phyloP scores from a whole-genome alignment of 2,888 invertebrate genomes.

The Polydrusus tereticollis region DNA sequence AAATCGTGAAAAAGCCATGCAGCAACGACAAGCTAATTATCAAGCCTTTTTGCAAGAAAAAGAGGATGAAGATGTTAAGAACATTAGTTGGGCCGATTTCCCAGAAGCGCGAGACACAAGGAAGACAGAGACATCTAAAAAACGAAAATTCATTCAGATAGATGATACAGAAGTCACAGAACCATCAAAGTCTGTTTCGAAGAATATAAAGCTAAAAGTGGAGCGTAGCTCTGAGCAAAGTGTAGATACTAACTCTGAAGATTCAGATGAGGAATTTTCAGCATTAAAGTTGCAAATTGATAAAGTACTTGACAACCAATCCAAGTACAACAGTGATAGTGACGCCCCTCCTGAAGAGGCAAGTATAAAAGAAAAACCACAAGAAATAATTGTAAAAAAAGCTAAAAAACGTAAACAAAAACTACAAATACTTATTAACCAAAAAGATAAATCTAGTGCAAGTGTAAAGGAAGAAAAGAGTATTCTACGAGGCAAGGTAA shows the following conservation, averaged over 20 bases:
- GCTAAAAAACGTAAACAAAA: constrained; percentile 53
- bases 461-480: constrained; percentile 15
- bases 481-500: not conserved
- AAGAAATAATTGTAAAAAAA: constrained; percentile 52
- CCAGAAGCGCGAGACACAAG: constrained; percentile 55
- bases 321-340: constrained; percentile 51
- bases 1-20: constrained; percentile 65
- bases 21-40: constrained; percentile 56
- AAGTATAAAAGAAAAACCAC: constrained; percentile 55
- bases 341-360: constrained; percentile 58
- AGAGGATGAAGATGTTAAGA: constrained; percentile 68
- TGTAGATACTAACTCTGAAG: constrained; percentile 33
- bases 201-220: not conserved
- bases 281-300: constrained; percentile 50
- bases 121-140: constrained; percentile 25
- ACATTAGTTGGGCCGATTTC: constrained; percentile 72
- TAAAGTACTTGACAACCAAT: constrained; percentile 42
- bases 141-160: constrained; percentile 16
- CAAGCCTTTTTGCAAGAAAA: constrained; percentile 61
- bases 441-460: constrained; percentile 5
- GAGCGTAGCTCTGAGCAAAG: not conserved
- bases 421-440: constrained; percentile 50
- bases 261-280: constrained; percentile 48
- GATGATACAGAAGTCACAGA: not conserved
- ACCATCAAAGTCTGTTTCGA: not conserved